phyloP scores from a whole-genome alignment of 2,888 invertebrate genomes.

The Hydrotaea diabolus region DNA sequence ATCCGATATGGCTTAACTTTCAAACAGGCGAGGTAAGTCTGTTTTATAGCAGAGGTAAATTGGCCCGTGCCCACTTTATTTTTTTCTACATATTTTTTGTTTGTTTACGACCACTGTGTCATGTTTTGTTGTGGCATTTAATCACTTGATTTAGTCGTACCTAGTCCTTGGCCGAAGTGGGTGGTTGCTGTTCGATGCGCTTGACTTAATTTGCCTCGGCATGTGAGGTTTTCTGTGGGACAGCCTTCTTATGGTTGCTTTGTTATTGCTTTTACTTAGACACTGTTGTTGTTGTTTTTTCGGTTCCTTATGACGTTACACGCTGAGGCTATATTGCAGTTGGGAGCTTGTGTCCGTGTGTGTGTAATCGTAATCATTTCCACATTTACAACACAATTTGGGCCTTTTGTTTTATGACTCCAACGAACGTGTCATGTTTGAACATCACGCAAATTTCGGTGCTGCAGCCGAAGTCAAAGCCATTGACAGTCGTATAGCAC shows the following conservation, averaged over 20 bases:
- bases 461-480: neutral
- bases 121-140: neutral
- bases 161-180: neutral
- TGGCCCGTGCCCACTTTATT: too few species aligned
- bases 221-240: neutral
- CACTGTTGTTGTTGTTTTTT: neutral
- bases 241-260: neutral
- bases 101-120: neutral
- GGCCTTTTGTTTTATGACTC: constrained; percentile 20
- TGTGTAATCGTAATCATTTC: constrained; percentile 6
- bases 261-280: neutral
- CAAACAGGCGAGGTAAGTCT: too few species aligned
- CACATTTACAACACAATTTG: constrained; percentile 9
- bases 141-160: neutral
- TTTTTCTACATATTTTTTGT: too few species aligned
- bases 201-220: neutral
- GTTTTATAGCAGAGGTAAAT: too few species aligned
- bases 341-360: neutral
- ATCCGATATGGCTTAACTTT: too few species aligned
- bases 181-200: neutral
- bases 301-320: neutral
- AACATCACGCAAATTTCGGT: constrained; percentile 13
- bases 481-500: neutral
- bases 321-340: neutral
- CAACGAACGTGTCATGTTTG: constrained; percentile 3